These are phyloP conservation scores for Aegotheles bennettii DNA, from an alignment of 2,113 vertebrate genomes.

Conservation along the genomic window DNA sequence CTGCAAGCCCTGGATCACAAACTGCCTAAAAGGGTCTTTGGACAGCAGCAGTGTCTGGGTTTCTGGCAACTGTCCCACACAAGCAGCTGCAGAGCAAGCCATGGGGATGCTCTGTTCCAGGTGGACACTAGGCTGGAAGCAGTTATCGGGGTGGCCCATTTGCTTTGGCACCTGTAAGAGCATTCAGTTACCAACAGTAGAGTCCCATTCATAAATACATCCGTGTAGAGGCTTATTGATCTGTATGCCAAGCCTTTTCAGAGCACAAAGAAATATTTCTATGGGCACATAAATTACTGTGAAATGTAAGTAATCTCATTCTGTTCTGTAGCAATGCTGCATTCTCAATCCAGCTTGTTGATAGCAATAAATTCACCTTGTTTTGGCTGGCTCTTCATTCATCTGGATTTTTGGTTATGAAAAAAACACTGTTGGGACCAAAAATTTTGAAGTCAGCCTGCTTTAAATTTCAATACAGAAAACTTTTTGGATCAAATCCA, in stretches of 20 bases:
- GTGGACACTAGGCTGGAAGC: background rate
- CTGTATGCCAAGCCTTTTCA: background rate
- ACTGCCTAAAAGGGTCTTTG: background rate
- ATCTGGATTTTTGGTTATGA: background rate
- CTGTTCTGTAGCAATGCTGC: background rate
- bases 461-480: background rate
- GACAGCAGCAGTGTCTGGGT: background rate
- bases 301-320: background rate
- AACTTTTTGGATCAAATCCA: background rate
- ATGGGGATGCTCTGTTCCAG: background rate
- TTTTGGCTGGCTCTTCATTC: background rate
- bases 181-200: background rate
- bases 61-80: background rate
- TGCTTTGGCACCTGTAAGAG: background rate
- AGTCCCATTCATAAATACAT: background rate
- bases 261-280: background rate
- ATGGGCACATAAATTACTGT: background rate
- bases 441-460: background rate
- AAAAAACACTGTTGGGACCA: background rate
- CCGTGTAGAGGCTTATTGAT: background rate
- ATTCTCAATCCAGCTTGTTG: background rate
- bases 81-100: background rate
- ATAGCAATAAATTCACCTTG: background rate
- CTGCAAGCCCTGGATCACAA: background rate
- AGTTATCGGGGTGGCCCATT: background rate